Percentiles rank a stretch among this genome's conserved stretches.
Conservation (phyloP, 2,113 vertebrate genomes). For the Stictonetta naevosa region DNA sequence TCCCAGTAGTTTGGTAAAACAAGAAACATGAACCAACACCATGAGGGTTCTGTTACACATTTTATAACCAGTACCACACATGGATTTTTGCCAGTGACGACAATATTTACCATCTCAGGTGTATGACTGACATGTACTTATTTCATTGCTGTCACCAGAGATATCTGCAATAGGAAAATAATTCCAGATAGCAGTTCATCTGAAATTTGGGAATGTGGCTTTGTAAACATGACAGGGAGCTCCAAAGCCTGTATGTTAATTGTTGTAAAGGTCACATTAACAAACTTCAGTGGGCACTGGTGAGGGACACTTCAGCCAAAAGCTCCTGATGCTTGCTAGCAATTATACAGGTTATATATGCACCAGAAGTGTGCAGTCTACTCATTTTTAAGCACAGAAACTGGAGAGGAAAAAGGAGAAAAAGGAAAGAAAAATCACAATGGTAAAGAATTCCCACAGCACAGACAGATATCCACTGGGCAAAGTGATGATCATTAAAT, state of each 20-base stretch:
- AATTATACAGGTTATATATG: not conserved
- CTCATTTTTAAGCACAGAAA: not conserved
- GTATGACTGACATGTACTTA: not conserved
- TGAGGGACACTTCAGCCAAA: not conserved
- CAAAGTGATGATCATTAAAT: not conserved
- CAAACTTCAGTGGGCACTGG: not conserved
- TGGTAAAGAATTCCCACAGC: not conserved
- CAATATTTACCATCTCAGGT: not conserved
- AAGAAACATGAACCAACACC: not conserved
- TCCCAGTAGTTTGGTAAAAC: conserved; percentile 37
- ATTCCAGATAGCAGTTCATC: not conserved
- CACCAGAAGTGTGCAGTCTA: not conserved
- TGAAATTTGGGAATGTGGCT: not conserved
- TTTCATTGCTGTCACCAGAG: not conserved
- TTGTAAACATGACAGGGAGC: not conserved
- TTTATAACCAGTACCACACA: not conserved
- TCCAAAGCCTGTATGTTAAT: not conserved
- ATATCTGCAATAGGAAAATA: not conserved
- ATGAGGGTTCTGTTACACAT: not conserved
- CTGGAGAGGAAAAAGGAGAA: not conserved
- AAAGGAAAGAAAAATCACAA: not conserved
- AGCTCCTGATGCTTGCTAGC: not conserved
- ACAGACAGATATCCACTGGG: not conserved
- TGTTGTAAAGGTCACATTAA: not conserved
- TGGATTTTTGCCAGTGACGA: not conserved